Percentiles rank a stretch among this genome's conserved stretches.
These are phyloP conservation scores for Todiramphus chloris DNA, from an alignment of 2,113 vertebrate species.

Conservation along the genomic window DNA sequence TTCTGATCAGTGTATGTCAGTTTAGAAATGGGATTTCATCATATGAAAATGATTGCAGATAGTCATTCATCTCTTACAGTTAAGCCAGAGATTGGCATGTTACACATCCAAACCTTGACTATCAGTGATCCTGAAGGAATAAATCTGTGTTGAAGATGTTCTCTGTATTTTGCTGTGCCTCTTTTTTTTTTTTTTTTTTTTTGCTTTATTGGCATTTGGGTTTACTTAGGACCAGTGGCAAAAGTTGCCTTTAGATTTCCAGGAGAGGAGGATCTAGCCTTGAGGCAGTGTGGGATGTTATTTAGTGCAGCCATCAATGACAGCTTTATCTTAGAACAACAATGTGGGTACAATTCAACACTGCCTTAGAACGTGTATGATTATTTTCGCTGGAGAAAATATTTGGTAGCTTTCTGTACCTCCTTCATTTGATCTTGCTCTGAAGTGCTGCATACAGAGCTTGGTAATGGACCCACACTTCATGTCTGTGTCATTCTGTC, in stretches of 20 bases:
- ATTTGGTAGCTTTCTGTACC: neutral
- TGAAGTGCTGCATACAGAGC: neutral
- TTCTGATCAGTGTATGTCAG: neutral
- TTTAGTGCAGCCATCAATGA: neutral
- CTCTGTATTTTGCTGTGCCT: neutral
- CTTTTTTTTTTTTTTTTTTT: neutral
- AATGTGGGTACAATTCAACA: neutral
- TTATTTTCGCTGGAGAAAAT: neutral
- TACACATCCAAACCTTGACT: neutral
- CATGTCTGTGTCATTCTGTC: neutral
- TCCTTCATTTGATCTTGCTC: neutral
- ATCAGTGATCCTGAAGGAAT: neutral
- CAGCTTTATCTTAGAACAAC: neutral
- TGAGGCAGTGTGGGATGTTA: neutral
- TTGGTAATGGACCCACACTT: neutral
- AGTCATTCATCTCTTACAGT: neutral
- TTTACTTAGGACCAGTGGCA: neutral
- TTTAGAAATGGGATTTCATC: neutral
- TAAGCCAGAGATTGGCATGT: neutral
- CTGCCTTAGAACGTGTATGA: rapidly evolving
- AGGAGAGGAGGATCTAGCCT: neutral
- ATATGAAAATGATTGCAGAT: neutral
- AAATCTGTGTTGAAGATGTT: neutral
- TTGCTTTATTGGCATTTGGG: neutral
- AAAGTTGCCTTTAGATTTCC: neutral